phyloP scores from a whole-genome alignment of 2,113 vertebrate genomes.

The Propithecus coquereli region DNA sequence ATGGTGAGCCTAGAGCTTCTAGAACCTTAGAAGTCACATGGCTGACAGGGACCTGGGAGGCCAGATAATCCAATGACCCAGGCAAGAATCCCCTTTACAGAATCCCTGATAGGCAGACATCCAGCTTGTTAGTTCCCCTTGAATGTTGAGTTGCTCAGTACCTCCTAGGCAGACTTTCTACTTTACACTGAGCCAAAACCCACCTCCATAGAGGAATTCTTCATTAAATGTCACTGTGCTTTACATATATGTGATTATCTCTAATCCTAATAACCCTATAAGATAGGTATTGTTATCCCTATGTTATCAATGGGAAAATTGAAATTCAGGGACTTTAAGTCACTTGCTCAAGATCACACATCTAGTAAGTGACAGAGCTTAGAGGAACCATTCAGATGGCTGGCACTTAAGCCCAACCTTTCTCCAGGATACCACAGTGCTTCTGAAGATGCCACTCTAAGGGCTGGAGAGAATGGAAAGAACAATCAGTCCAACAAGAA shows the following conservation, averaged over 20 bases:
- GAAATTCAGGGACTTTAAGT: conserved; percentile 10
- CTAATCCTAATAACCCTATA: not conserved
- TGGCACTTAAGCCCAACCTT: not conserved
- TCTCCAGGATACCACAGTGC: not conserved
- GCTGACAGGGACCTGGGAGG: not conserved
- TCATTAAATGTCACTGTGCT: not conserved
- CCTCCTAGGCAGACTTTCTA: not conserved
- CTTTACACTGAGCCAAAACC: not conserved
- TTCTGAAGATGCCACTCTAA: not conserved
- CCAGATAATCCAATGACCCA: not conserved
- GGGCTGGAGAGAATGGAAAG: not conserved
- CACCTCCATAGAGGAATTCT: not conserved
- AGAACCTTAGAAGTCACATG: conserved; percentile 29
- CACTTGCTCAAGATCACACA: conserved; percentile 16
- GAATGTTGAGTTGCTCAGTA: not conserved
- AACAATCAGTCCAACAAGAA: not conserved
- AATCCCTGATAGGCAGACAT: not conserved
- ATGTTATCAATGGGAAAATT: not conserved
- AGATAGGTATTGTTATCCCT: not conserved
- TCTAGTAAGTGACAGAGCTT: not conserved
- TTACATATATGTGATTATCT: not conserved
- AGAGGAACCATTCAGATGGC: not conserved
- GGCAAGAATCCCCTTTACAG: not conserved
- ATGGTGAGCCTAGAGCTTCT: not conserved
- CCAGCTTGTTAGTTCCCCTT: not conserved